Conservation (phyloP, 92 coral and sea anemone species). For the Montipora capitata region DNA sequence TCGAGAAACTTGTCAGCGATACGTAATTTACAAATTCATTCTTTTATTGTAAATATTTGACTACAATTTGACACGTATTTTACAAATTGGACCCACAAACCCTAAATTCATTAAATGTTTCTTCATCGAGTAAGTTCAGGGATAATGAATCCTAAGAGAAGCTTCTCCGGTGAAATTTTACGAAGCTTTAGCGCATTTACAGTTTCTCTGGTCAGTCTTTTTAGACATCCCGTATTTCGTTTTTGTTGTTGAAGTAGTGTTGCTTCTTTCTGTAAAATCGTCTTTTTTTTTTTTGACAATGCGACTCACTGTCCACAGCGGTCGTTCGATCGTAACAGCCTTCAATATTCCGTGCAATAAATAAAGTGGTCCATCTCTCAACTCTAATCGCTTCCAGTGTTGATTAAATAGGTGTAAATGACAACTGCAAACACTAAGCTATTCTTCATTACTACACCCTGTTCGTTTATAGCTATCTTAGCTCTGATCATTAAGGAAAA, state of each 20-base stretch:
- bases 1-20: constrained; percentile 9
- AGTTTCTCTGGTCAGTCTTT: neutral
- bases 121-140: constrained; percentile 2
- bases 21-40: constrained; percentile 39
- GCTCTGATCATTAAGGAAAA: neutral
- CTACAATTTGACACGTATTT: constrained; percentile 59
- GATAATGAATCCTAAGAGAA: constrained; percentile 20
- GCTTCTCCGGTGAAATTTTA: neutral
- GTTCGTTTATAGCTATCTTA: neutral
- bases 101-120: constrained; percentile 12
- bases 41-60: constrained; percentile 66
- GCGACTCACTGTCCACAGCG: neutral
- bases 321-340: constrained; percentile 35
- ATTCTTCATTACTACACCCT: constrained; percentile 19
- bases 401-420: constrained; percentile 86
- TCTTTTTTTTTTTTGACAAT: neutral
- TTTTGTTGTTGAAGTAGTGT: neutral
- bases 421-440: constrained; percentile 69
- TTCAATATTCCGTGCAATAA: constrained; percentile 46
- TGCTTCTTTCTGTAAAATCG: neutral
- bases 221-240: neutral
- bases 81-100: constrained; percentile 50
- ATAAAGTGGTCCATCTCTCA: constrained; percentile 65
- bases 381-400: constrained; percentile 74
- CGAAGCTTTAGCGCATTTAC: neutral